Percentiles rank a stretch among this genome's conserved stretches.
Conservation (phyloP, 2,113 vertebrate genomes). For the Ceyx melanurus region DNA sequence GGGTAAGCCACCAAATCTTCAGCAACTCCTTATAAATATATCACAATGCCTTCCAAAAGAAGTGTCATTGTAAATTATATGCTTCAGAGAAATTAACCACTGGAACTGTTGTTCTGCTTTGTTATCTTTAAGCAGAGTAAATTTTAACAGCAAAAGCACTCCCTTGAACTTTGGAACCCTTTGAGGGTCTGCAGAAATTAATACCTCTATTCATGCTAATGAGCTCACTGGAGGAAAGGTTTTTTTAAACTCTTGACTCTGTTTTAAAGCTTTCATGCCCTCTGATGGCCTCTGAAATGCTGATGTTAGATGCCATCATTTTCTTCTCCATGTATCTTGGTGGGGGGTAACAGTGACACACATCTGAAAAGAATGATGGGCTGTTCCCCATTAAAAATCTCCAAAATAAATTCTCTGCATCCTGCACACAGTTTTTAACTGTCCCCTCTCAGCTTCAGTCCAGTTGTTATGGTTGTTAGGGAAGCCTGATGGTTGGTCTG, state of each 20-base stretch:
- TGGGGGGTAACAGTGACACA: background rate
- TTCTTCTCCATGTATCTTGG: background rate
- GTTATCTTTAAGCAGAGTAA: background rate
- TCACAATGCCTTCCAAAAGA: background rate
- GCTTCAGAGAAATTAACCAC: background rate
- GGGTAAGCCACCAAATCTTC: background rate
- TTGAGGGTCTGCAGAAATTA: background rate
- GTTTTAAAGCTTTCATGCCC: background rate
- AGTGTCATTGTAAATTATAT: background rate
- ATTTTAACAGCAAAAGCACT: background rate
- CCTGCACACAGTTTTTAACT: background rate
- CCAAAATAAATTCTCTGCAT: background rate
- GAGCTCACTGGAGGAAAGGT: background rate
- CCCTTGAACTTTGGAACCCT: background rate
- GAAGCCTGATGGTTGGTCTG: background rate
- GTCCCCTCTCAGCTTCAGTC: background rate
- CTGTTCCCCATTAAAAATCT: background rate
- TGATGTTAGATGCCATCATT: background rate
- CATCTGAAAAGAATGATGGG: background rate
- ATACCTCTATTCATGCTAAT: background rate
- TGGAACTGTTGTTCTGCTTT: background rate
- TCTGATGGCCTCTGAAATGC: background rate
- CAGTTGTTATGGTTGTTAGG: background rate
- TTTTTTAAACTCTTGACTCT: background rate
- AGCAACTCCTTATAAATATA: background rate